Evolutionary conservation across 2,113 vertebrate species (phyloP).

Genomic region (Corapipo altera): DNA sequence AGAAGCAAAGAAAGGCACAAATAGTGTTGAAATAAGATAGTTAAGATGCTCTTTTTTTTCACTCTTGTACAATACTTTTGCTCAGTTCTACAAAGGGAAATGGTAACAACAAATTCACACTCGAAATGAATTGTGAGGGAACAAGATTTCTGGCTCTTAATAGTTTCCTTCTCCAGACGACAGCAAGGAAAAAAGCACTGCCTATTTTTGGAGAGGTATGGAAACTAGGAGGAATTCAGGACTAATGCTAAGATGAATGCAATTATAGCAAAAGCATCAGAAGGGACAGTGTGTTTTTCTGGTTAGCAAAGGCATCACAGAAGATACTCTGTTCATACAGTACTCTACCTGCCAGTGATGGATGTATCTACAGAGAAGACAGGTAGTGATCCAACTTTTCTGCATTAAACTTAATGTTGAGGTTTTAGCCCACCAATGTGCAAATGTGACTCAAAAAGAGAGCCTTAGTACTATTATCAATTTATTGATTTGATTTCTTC

Average conservation of each 20-base stretch:
- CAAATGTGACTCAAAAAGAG: background rate
- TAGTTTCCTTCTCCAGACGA: background rate
- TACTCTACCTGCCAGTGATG: background rate
- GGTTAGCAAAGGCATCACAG: background rate
- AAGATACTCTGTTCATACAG: background rate
- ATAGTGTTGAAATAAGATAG: background rate
- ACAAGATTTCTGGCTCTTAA: background rate
- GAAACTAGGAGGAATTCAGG: background rate
- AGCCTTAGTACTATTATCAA: background rate
- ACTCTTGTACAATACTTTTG: accelerated
- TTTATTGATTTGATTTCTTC: background rate
- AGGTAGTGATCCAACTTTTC: background rate
- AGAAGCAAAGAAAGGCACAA: background rate
- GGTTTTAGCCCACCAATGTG: background rate
- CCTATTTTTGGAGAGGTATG: background rate
- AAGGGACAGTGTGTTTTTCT: background rate
- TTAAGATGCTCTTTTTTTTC: background rate
- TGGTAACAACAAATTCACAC: background rate
- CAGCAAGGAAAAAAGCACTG: background rate
- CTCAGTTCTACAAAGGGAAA: background rate
- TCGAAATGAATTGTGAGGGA: background rate
- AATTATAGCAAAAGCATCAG: background rate
- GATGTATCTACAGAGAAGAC: background rate
- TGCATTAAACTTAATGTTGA: background rate
- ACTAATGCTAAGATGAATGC: background rate